Evolutionary conservation across 2,888 invertebrate species (phyloP), one percentile per base, ranked within the genome.

Genomic region (Pammene aurita): DNA sequence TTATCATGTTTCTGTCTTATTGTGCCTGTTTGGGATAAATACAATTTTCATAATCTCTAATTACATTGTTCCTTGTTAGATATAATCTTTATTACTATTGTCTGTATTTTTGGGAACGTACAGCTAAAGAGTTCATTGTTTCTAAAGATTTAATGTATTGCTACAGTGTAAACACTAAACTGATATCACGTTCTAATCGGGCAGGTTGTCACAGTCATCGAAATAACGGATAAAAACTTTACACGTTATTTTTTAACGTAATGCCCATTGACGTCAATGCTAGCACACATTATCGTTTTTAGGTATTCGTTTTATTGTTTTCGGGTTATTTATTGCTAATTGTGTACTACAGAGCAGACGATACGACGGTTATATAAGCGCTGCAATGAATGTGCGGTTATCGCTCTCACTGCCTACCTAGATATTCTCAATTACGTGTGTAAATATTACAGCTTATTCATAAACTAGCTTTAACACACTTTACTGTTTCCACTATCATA

Each of bases 311-410:
- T 58, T 58, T 13, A 50, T 16, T 9, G 18, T 52, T 7, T 44
- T 11, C 10, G 26, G 14, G 13, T 42, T 7, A 54, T 54, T 42
- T 14, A 44, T 44, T 13, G 10, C 16, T 34, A 41, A 58, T 58
- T 44, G 52, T 34, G 13, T 34, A 26, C 18, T 13, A 10, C 7
- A 26, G 14, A 5, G 52, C 60, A 44, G 63, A 42, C 34, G 42
- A 66, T 48, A 52, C 55, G 42, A n/a, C n/a, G n/a, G 67, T 73
- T 73, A 71, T 58, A 66, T 71, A 72, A 73, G 60, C 48, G 54
- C 55, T 48, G 67, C 63, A 74, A 74, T 72, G 71, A 72, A 66
- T 71, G 72, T 66, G 71, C 66, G 60, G 72, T 75, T 75, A 75
- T 75, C 42, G 54, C 64, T 69, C 52, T 60, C 48, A 35, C 34